Percentiles rank a stretch among this genome's conserved stretches.
phyloP scores from a whole-genome alignment of 2,113 vertebrate genomes.

The Mugil cephalus region DNA sequence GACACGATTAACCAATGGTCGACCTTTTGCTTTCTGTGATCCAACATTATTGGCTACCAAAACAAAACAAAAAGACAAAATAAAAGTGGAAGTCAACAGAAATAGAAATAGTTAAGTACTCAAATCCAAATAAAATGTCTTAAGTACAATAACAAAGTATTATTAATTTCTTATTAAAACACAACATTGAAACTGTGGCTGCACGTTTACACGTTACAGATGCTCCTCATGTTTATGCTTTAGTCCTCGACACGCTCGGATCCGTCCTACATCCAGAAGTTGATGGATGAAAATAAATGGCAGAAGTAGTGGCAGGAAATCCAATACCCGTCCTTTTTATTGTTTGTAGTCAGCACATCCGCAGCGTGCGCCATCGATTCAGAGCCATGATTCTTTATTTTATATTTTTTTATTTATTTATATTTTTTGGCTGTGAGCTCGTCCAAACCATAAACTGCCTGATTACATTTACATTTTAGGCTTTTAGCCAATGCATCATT shows the following conservation, averaged over 20 bases:
- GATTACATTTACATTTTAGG: slow-evolving; percentile 51
- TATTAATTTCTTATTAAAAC: no score
- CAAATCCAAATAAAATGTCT: no score
- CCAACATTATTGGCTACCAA: no score
- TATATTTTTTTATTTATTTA: no score
- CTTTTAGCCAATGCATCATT: slow-evolving; percentile 19
- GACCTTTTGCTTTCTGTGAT: no score
- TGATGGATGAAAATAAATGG: slow-evolving; percentile 43
- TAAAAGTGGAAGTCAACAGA: no score
- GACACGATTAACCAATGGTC: no score
- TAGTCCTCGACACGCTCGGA: background rate
- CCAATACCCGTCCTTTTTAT: slow-evolving; percentile 12
- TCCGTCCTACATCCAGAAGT: background rate
- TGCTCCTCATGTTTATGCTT: background rate
- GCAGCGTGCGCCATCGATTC: slow-evolving; percentile 6
- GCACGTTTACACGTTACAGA: no score
- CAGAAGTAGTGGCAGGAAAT: slow-evolving; percentile 48
- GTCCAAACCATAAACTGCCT: slow-evolving; percentile 18
- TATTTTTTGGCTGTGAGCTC: background rate
- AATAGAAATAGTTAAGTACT: no score
- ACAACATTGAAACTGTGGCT: no score
- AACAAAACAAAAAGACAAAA: no score
- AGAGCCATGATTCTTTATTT: background rate
- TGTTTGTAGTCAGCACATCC: slow-evolving; percentile 53
- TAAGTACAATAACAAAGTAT: no score